phyloP scores from a whole-genome alignment of 2,113 vertebrate species.

The Ranitomeya variabilis region DNA sequence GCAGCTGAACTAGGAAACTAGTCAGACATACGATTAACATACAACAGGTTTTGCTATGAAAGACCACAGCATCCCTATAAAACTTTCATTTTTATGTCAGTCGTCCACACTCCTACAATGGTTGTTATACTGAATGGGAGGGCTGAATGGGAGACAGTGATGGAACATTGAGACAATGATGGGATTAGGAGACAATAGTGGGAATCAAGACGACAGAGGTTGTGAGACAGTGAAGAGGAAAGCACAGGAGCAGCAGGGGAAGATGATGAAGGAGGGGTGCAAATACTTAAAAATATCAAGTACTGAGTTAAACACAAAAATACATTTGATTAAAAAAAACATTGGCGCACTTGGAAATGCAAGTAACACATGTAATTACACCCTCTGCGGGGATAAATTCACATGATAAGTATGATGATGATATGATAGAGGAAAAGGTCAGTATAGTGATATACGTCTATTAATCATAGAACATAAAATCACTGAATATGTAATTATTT shows the following conservation, averaged over 20 bases:
- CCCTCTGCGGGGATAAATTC: not conserved
- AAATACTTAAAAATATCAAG: constrained; percentile 27
- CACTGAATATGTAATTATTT: too few relatives aligned
- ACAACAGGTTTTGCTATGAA: constrained; percentile 38
- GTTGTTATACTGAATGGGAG: constrained; percentile 28
- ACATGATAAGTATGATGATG: not conserved
- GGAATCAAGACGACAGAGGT: constrained; percentile 33
- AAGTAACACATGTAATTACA: not conserved
- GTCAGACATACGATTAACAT: constrained; percentile 39
- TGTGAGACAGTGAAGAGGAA: constrained; percentile 50
- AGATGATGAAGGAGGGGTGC: constrained; percentile 4
- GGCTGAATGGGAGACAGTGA: constrained; percentile 47
- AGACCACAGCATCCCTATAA: constrained; percentile 31
- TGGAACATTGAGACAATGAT: constrained; percentile 50
- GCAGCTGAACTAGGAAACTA: constrained; percentile 33
- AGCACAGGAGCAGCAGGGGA: constrained; percentile 44
- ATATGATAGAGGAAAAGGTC: too few relatives aligned
- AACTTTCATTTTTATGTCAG: constrained; percentile 50
- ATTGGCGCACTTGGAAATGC: not conserved
- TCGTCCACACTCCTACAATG: constrained; percentile 45
- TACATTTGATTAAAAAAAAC: not conserved
- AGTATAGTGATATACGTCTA: too few relatives aligned
- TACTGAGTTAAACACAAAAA: not conserved
- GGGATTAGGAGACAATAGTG: constrained; percentile 55
- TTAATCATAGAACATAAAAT: too few relatives aligned